phyloP scores from a whole-genome alignment of 2,888 invertebrate genomes.

The Acrobasis repandana region DNA sequence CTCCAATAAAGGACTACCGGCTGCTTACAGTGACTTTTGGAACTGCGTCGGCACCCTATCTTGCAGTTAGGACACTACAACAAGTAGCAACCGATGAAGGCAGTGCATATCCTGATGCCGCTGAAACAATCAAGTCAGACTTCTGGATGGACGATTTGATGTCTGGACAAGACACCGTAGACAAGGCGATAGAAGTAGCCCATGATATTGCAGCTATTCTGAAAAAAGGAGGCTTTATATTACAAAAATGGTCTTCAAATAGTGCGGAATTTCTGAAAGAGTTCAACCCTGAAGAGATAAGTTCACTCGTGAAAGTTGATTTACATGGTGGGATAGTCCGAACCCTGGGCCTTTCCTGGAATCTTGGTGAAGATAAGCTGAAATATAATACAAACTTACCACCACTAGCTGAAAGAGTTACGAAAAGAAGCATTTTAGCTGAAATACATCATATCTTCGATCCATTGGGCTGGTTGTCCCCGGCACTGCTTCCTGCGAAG shows the following conservation, averaged over 20 bases:
- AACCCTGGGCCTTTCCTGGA: conserved; percentile 26
- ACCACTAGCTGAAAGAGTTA: conserved; percentile 20
- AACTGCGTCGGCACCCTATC: conserved; percentile 34
- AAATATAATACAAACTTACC: conserved; percentile 27
- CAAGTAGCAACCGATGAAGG: conserved; percentile 30
- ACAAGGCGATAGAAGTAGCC: conserved; percentile 24
- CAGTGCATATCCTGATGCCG: conserved; percentile 20
- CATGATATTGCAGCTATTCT: conserved; percentile 24
- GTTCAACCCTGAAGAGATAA: conserved; percentile 12
- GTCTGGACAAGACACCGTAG: conserved; percentile 24
- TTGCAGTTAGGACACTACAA: conserved; percentile 31
- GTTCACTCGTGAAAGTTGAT: no score
- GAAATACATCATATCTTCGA: conserved; percentile 33
- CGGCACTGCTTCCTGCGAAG: conserved; percentile 34
- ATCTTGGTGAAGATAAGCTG: conserved; percentile 30
- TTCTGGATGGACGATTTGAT: conserved; percentile 33
- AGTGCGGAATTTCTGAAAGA: conserved; percentile 27
- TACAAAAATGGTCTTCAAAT: conserved; percentile 35
- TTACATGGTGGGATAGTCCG: background rate
- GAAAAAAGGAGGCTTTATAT: conserved; percentile 30
- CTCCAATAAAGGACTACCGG: conserved; percentile 27
- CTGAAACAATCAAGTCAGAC: conserved; percentile 28
- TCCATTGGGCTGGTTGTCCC: conserved; percentile 34
- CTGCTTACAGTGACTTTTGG: conserved; percentile 36
- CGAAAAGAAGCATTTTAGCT: no score